phyloP scores from a whole-genome alignment of 2,797 vertebrate species.

The Gila robusta region DNA sequence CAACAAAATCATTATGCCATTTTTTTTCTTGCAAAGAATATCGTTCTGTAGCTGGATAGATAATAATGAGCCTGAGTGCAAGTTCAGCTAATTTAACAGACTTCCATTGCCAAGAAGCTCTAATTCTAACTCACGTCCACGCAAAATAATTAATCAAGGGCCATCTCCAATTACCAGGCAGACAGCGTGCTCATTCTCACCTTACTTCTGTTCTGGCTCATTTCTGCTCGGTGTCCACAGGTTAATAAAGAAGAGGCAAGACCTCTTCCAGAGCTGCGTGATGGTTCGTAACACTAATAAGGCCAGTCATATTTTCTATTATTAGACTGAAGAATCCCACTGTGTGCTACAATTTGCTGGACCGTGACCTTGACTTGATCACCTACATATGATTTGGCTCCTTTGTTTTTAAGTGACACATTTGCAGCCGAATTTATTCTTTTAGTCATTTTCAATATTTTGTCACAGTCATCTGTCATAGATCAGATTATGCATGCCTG shows the following conservation, averaged over 20 bases:
- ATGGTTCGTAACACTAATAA: conserved; percentile 52
- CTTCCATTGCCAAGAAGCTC: conserved; percentile 50
- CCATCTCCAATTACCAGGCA: conserved; percentile 50
- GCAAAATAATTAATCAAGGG: conserved; percentile 56
- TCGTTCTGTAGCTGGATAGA: conserved; percentile 20
- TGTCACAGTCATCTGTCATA: background rate
- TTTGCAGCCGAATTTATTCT: background rate
- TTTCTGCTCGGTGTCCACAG: conserved; percentile 51
- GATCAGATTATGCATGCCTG: background rate
- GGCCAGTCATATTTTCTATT: conserved; percentile 46
- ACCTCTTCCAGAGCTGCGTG: conserved; percentile 28
- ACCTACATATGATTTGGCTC: conserved; percentile 11
- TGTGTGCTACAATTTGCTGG: conserved; percentile 4
- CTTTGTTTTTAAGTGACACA: background rate
- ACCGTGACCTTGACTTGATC: conserved; percentile 25
- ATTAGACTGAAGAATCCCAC: conserved; percentile 43
- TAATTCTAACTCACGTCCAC: conserved; percentile 26
- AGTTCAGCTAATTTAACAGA: conserved; percentile 55
- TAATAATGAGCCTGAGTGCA: conserved; percentile 42
- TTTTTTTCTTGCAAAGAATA: conserved; percentile 24
- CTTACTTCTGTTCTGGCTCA: conserved; percentile 58
- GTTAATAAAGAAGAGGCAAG: conserved; percentile 56
- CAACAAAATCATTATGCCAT: conserved; percentile 42
- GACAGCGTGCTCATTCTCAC: conserved; percentile 54
- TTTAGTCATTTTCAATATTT: background rate